Percentiles rank a stretch among this genome's conserved stretches.
phyloP scores from a whole-genome alignment of 1,140 invertebrate species.

The Drosophila varians region DNA sequence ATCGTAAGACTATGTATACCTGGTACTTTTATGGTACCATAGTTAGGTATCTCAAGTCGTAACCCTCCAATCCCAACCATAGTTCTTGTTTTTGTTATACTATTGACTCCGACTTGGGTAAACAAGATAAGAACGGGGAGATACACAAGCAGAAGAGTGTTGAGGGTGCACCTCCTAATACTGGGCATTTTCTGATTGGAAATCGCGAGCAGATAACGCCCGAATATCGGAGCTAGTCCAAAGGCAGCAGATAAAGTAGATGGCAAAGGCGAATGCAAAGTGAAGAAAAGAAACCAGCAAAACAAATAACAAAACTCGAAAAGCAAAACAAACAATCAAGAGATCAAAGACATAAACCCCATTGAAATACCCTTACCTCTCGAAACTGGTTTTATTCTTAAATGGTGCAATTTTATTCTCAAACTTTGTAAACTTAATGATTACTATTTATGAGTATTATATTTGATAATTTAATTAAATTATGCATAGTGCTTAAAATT shows the following conservation, averaged over 20 bases:
- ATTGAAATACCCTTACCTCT: constrained; percentile 1
- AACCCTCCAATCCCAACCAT: not conserved
- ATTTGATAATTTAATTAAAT: too few relatives aligned
- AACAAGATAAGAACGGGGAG: constrained; percentile 55
- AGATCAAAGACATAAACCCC: not conserved
- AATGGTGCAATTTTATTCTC: not conserved
- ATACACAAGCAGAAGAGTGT: not conserved
- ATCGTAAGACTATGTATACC: too few relatives aligned
- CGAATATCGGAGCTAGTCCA: constrained; percentile 33
- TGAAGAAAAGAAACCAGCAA: constrained; percentile 24
- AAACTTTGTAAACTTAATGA: too few relatives aligned
- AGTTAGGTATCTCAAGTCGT: not conserved
- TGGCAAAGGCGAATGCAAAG: constrained; percentile 24
- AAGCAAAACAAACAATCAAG: constrained; percentile 29
- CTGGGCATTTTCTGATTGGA: constrained; percentile 48
- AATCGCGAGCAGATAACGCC: constrained; percentile 54
- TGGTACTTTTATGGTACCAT: too few relatives aligned
- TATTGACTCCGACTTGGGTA: constrained; percentile 31
- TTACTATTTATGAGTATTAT: too few relatives aligned
- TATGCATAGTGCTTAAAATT: too few relatives aligned
- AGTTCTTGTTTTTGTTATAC: constrained; percentile 17
- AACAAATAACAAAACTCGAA: constrained; percentile 34
- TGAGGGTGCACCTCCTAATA: constrained; percentile 8
- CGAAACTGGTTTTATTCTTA: not conserved
- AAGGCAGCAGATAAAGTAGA: constrained; percentile 8